phyloP scores from a whole-genome alignment of 2,797 vertebrate species.

The Chanos chanos region DNA sequence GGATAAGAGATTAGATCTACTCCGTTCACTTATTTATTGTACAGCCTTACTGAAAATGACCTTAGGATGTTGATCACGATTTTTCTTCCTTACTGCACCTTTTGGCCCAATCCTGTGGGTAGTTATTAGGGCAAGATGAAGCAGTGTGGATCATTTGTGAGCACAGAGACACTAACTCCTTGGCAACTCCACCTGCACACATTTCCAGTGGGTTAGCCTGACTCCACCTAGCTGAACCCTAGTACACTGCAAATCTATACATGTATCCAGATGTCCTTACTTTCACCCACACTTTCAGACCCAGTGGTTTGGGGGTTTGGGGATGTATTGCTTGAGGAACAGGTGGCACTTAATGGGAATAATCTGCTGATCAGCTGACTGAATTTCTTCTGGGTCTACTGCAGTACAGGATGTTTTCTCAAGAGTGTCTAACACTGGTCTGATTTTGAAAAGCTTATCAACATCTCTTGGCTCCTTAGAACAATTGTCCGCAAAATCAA shows the following conservation, averaged over 20 bases:
- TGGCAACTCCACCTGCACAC: slow-evolving; percentile 31
- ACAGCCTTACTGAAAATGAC: no score
- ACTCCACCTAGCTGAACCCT: background rate
- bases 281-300: slow-evolving; percentile 18
- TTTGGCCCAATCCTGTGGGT: no score
- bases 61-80: no score
- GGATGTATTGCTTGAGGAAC: slow-evolving; percentile 23
- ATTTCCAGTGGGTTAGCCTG: slow-evolving; percentile 14
- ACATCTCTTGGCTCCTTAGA: slow-evolving; percentile 14
- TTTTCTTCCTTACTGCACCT: no score
- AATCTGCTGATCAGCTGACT: no score
- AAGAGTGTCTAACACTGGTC: slow-evolving; percentile 13
- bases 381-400: no score
- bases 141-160: no score
- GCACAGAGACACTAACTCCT: no score
- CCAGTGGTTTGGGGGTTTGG: slow-evolving; percentile 13
- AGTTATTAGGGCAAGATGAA: no score
- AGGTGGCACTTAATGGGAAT: slow-evolving; percentile 28
- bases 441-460: slow-evolving; percentile 27
- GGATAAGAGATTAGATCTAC: no score
- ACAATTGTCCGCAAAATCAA: slow-evolving; percentile 31
- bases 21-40: no score
- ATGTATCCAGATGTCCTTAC: slow-evolving; percentile 23
- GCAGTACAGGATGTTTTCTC: slow-evolving; percentile 12
- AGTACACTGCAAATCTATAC: slow-evolving; percentile 20